Conservation (phyloP, 1,140 invertebrate genomes). For the Muscidifurax raptorellus region DNA sequence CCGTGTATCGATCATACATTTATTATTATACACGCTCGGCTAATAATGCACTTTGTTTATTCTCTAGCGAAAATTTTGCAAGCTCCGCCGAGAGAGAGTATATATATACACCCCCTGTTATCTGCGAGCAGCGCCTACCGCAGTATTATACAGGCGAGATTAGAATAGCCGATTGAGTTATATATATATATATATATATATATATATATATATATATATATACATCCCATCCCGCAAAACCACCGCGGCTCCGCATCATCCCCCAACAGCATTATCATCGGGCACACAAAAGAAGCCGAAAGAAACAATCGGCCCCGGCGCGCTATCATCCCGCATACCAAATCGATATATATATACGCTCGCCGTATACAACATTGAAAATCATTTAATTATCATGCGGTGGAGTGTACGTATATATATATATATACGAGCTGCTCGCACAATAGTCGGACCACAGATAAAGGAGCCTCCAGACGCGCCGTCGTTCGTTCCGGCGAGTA, state of each 20-base stretch:
- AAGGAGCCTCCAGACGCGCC: constrained; percentile 26
- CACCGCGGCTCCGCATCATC: neutral
- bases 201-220: too few relatives aligned
- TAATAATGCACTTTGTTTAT: neutral
- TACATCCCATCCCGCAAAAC: neutral
- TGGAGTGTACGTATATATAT: too few relatives aligned
- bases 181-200: too few relatives aligned
- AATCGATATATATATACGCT: neutral
- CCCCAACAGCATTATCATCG: neutral
- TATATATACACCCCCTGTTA: too few relatives aligned
- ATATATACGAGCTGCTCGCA: neutral
- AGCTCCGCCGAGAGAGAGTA: too few relatives aligned
- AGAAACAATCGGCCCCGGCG: neutral
- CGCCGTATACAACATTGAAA: neutral
- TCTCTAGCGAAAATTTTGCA: too few relatives aligned
- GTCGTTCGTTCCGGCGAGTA: constrained; percentile 69
- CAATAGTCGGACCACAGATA: neutral
- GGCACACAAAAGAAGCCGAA: neutral
- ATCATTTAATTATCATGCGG: constrained; percentile 15
- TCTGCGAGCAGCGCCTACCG: too few relatives aligned
- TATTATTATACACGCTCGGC: neutral
- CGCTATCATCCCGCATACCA: neutral
- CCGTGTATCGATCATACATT: too few relatives aligned
- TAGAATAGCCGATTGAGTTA: constrained; percentile 2
- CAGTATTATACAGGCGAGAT: neutral